Evolutionary conservation across 2,888 invertebrate species (phyloP), one percentile per base, ranked within the genome.

Genomic region (Troilus luridus): DNA sequence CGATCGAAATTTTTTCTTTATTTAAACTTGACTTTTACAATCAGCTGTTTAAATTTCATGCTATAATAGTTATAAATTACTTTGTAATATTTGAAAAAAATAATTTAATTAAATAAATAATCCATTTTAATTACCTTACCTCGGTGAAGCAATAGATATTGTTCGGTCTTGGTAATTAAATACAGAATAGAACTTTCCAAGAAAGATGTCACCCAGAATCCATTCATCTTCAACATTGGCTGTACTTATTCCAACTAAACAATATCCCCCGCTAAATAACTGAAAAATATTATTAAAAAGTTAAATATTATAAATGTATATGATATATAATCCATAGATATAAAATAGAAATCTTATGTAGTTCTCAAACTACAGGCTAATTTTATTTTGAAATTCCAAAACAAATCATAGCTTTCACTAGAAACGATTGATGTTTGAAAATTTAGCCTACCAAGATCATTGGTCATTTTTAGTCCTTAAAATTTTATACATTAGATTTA

Each of bases 201-300:
- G 93, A 60, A 93, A 93, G 8, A 93, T 93, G 58, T 93, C 93
- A 8, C 93, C 93, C 27, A 93, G 91, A 89, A 99, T 99, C 99
- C 99, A 99, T 93, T 99, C 95, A n/a, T 98, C 98, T 11, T 99
- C 99, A 94, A 85, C 56, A n/a, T 56, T 56, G 11, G 85, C 85
- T 27, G 85, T 85, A 24, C 85, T 85, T 56, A 85, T 85, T 85
- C 85, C 85, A 12, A 85, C 21, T 6, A 85, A 58, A 56, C 85
- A 85, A n/a, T 56, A 85, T 85, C 85, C 85, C 7, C 6, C 1
- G 21, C 1, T 21, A 56, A 56, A 21, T 85, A 85, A n/a, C 85
- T 85, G 85, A 9, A 58, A 77, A 77, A 77, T 77, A 77, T 24
- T 77, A 8, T 77, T 8, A 41, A 77, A 12, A 21, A 27, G 41